Conservation (phyloP, 2,113 vertebrate species). For the Dipodomys ordii region DNA sequence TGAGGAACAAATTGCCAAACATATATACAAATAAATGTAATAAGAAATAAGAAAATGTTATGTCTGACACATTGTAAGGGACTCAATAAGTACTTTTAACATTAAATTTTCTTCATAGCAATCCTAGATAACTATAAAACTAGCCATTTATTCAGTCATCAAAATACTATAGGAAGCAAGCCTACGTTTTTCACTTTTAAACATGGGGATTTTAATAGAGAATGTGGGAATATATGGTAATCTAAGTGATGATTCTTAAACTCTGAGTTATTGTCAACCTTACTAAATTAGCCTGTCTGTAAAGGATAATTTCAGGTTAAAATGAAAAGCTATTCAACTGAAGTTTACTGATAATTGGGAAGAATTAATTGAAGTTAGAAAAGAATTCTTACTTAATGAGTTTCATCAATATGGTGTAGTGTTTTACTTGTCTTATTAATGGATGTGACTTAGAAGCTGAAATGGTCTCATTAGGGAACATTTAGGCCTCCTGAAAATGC, state of each 20-base stretch:
- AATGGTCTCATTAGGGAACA: constrained; percentile 18
- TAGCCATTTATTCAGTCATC: neutral
- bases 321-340: constrained; percentile 67
- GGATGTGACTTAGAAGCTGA: constrained; percentile 19
- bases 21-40: neutral
- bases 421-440: constrained; percentile 67
- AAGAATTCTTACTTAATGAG: constrained; percentile 64
- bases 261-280: constrained; percentile 54
- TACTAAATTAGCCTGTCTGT: constrained; percentile 66
- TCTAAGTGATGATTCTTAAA: constrained; percentile 52
- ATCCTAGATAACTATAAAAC: neutral
- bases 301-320: constrained; percentile 70
- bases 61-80: neutral
- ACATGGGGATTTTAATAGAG: neutral
- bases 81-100: too few species aligned
- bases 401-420: constrained; percentile 56
- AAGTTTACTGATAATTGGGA: constrained; percentile 68
- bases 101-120: neutral
- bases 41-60: neutral
- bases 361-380: constrained; percentile 68
- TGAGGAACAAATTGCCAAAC: neutral
- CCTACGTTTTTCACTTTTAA: constrained; percentile 14
- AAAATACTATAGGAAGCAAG: neutral
- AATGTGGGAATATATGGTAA: constrained; percentile 21
- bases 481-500: neutral